Base-by-base conservation (phyloP, 2,113 vertebrate species). In the Burhinus oedicnemus region DNA sequence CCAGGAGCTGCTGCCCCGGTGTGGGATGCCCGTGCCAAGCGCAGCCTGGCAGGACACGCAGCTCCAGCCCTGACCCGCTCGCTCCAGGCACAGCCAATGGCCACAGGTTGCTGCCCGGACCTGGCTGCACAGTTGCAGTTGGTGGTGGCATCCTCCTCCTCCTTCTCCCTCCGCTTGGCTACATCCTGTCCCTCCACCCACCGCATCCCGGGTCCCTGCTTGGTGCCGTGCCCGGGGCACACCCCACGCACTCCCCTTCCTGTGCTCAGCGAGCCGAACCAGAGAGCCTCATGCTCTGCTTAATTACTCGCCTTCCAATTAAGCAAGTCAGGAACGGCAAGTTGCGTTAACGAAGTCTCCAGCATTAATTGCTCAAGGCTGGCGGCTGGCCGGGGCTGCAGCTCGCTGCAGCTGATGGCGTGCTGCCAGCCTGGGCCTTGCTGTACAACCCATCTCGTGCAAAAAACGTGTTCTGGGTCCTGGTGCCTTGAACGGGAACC, bases 61-160 rank as follows among this genome's bases (percentile, higher is more conserved):
- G 36, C 66, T 68, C n/a, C 58, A 55, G 71, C 52, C 58, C 45
- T 5, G 45, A 57, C 9, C 32, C 0, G 1, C 22, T 52, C 3
- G 0, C 22, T 13, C 45, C 0, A 1, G 57, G 30, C 70, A 55
- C 1, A 1, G 70, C 18, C 1, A 1, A 32, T 32, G 70, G 76
- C 69, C 7, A 12, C 9, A 0, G 22, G 27, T 19, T 27, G n/a
- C 23, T 70, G 38, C 68, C 38, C 2, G 4, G 74, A 36, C 61
- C 47, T 9, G 32, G 49, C 27, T 13, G 13, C 61, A 29, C 2
- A 6, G n/a, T 4, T 11, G 6, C 15, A 32, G 11, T 18, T 0
- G 1, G 45, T 25, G 60, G 22, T 11, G 1, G 12, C 64, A 38
- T 15, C 74, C 1, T 51, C 25, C 20, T 61, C 78, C 27, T 82